Percentiles rank a stretch among this genome's conserved stretches.
phyloP scores from a whole-genome alignment of 2,113 vertebrate genomes.

The Microtus ochrogaster region DNA sequence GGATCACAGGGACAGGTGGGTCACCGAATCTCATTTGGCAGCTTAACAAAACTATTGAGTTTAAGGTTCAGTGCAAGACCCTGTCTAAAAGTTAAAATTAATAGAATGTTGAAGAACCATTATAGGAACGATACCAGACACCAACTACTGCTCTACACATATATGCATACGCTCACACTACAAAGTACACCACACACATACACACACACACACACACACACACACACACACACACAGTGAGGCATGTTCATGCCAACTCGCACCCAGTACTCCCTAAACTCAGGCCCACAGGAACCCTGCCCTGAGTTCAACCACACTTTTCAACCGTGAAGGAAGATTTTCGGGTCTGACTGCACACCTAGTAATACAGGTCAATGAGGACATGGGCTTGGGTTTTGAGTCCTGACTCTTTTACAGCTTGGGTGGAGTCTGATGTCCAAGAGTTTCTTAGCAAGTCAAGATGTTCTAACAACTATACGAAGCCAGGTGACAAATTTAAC shows the following conservation, averaged over 20 bases:
- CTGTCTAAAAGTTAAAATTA: background rate
- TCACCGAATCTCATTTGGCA: too few relatives aligned
- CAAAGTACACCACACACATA: too few relatives aligned
- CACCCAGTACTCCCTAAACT: background rate
- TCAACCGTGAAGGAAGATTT: background rate
- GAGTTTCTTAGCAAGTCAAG: background rate
- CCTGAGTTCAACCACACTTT: background rate
- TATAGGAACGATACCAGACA: background rate
- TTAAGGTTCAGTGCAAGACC: background rate
- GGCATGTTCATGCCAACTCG: background rate
- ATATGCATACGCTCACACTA: background rate
- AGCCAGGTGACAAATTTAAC: background rate
- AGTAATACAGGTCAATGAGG: background rate
- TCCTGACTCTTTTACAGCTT: background rate
- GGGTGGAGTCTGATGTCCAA: background rate
- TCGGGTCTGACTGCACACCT: background rate
- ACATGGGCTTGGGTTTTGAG: background rate
- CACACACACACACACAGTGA: background rate
- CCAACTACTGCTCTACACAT: background rate
- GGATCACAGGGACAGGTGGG: background rate
- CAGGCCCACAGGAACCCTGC: rapidly evolving
- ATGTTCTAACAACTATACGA: background rate
- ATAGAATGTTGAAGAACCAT: background rate
- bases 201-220: background rate
- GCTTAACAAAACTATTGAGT: background rate